These are phyloP conservation scores for Parnassius smintheus DNA, from an alignment of 2,888 invertebrate genomes.

Conservation along the genomic window DNA sequence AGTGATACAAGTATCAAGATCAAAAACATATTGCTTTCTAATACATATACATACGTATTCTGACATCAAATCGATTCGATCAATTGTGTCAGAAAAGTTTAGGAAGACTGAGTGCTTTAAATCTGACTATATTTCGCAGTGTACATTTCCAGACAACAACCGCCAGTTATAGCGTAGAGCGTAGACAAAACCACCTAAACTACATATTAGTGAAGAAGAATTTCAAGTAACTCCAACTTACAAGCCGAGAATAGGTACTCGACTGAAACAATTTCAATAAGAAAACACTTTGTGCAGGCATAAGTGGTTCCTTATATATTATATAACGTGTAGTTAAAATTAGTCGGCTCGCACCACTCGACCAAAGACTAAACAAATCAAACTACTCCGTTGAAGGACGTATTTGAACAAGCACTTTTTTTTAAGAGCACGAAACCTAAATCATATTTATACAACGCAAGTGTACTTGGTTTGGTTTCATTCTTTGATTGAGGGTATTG, in stretches of 20 bases:
- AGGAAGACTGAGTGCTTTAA: too few species aligned
- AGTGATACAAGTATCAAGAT: too few species aligned
- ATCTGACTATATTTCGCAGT: too few species aligned
- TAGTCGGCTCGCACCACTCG: conserved; percentile 30
- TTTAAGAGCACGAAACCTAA: conserved; percentile 50
- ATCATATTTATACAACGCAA: conserved; percentile 24
- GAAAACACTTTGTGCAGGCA: conserved; percentile 19
- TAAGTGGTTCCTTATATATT: too few species aligned
- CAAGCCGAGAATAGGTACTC: conserved; percentile 1
- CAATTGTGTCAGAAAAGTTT: too few species aligned
- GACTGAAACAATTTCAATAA: conserved; percentile 22
- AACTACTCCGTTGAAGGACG: conserved; percentile 35
- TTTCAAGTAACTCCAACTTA: not conserved
- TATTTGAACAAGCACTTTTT: conserved; percentile 45
- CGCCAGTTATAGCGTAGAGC: too few species aligned
- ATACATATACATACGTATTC: too few species aligned
- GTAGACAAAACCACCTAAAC: too few species aligned
- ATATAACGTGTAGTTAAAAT: conserved; percentile 27
- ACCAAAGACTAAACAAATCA: conserved; percentile 37
- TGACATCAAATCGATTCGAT: too few species aligned
- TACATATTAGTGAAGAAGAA: not conserved
- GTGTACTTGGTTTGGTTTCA: not conserved
- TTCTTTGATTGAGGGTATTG: too few species aligned
- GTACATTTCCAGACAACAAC: too few species aligned
- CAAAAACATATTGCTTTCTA: too few species aligned